These are phyloP conservation scores for Okamejei kenojei DNA, from an alignment of 2,797 vertebrate genomes.

Conservation along the genomic window DNA sequence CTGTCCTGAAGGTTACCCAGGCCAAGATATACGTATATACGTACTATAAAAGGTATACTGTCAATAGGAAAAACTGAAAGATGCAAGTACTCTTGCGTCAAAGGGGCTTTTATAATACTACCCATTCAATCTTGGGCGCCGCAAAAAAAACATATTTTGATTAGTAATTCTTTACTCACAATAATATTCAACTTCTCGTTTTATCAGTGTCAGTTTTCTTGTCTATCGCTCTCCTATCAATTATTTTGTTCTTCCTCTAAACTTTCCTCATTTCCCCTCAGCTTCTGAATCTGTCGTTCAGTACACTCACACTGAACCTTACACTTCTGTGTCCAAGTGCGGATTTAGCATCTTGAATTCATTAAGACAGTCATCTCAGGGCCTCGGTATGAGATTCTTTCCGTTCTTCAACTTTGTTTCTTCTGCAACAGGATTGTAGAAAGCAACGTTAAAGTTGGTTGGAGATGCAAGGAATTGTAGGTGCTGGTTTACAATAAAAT, in stretches of 20 bases:
- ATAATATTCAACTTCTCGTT: neutral
- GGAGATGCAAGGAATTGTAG: no score
- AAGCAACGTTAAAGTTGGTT: neutral
- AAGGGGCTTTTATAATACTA: neutral
- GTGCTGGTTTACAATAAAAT: no score
- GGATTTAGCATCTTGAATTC: neutral
- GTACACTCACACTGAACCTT: neutral
- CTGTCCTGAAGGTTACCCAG: no score
- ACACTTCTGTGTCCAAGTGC: neutral
- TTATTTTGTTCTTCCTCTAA: neutral
- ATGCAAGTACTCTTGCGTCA: neutral
- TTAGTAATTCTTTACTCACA: neutral
- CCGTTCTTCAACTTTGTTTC: neutral
- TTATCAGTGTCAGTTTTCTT: neutral
- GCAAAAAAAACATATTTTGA: neutral
- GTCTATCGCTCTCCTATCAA: neutral
- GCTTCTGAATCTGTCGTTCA: neutral
- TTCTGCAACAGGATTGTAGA: neutral
- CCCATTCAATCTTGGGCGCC: neutral
- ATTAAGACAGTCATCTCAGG: neutral
- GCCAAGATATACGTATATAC: no score
- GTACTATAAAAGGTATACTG: no score
- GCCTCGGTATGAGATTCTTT: neutral
- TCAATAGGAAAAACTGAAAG: neutral
- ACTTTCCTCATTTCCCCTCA: neutral